Base-by-base conservation (phyloP, 2,113 vertebrate genomes). In the Indicator maculatus region DNA sequence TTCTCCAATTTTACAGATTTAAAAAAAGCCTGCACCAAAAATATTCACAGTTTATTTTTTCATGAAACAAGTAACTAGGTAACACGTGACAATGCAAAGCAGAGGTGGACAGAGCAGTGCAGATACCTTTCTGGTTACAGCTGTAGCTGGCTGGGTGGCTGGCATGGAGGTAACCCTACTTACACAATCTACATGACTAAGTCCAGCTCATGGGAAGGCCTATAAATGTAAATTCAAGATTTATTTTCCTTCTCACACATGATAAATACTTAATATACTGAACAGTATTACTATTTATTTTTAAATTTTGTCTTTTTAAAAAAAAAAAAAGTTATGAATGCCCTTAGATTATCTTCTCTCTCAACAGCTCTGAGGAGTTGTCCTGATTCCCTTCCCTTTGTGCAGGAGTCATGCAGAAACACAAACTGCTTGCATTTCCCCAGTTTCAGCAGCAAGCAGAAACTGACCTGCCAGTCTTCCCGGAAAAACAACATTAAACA, bases 1-100 rank as follows among this genome's bases (percentile, higher is more conserved):
- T 96, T 96, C 96, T 97, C 96, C 97, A 44, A 91, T 82, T 96
- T 95, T 96, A 96, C 95, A 94, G 93, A 95, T 93, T 97, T 97
- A 96, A 97, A 96, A 98, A 98, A 94, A 98, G 97, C 97, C 97
- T 97, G 98, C 96, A 98, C 95, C 95, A 96, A 96, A 97, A 97
- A 97, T 97, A 97, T 98, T 98, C 98, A 98, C 98, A 98, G 98
- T 98, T 98, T 98, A 98, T 98, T 98, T 96, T 95, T 95, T 97
- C 97, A 98, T 97, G 97, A 97, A 97, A 98, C 97, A 97, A 97
- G 93, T 91, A 98, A 89, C 97, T 97, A 97, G 93, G 81, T 93
- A 96, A 96, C 97, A 98, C 97, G 95, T 96, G 97, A 98, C 97
- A 97, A 94, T 93, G 97, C 97, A 11, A 97, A 97, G 97, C 94